phyloP scores from a whole-genome alignment of 2,113 vertebrate genomes.

The Oncorhynchus keta region DNA sequence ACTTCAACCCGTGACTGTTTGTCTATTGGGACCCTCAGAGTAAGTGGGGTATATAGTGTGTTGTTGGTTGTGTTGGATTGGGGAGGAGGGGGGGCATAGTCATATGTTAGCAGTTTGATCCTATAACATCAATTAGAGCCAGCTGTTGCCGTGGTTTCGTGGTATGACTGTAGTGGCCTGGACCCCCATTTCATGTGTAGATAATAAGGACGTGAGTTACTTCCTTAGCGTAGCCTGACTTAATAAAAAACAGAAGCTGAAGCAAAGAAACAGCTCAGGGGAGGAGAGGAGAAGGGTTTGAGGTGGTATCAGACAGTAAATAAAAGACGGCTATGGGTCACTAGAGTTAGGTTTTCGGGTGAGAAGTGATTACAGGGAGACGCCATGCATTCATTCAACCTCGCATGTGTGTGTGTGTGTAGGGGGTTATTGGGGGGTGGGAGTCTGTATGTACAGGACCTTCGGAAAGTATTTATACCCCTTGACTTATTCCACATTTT shows the following conservation, averaged over 20 bases:
- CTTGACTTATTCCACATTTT: too few species aligned
- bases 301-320: too few species aligned
- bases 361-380: not conserved
- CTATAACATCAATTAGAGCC: constrained; percentile 83
- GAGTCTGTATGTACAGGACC: too few species aligned
- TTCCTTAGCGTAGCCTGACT: constrained; percentile 77
- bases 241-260: constrained; percentile 51
- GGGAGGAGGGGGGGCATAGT: constrained; percentile 52
- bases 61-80: constrained; percentile 27
- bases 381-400: not conserved
- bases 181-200: constrained; percentile 84
- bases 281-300: constrained; percentile 7
- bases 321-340: not conserved
- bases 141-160: constrained; percentile 81
- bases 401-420: not conserved
- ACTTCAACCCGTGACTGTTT: too few species aligned
- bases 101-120: constrained; percentile 80
- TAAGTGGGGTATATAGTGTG: constrained; percentile 35
- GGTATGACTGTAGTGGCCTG: constrained; percentile 64
- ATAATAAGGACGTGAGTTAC: constrained; percentile 90
- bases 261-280: constrained; percentile 47
- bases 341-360: not conserved
- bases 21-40: too few species aligned
- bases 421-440: not conserved
- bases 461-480: too few species aligned